phyloP scores from a whole-genome alignment of 92 coral and sea anemone species.

The Zoanthus sociatus region DNA sequence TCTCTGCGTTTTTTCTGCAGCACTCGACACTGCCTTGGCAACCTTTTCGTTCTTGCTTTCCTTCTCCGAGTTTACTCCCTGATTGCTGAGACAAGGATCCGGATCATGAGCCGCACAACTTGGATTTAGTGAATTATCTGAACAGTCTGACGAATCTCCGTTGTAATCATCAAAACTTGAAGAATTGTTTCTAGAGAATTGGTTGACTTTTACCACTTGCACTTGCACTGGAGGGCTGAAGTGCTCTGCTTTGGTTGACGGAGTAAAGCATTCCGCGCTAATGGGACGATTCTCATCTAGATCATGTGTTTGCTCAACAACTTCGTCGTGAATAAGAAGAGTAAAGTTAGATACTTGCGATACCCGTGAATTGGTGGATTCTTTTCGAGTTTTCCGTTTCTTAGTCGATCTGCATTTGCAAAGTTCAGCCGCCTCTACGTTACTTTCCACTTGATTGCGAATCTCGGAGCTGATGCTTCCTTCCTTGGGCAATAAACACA shows the following conservation, averaged over 20 bases:
- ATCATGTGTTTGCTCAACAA: conserved; percentile 41
- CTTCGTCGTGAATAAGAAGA: conserved; percentile 67
- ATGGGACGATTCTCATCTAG: conserved; percentile 54
- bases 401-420: background rate
- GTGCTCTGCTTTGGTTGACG: conserved; percentile 37
- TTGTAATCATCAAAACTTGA: background rate
- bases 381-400: background rate
- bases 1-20: background rate
- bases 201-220: background rate
- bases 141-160: conserved; percentile 24
- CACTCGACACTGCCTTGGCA: background rate
- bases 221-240: conserved; percentile 57
- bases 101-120: background rate
- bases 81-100: background rate
- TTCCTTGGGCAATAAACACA: conserved; percentile 61
- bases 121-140: background rate
- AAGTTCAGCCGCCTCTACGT: background rate
- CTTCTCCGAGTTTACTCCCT: background rate
- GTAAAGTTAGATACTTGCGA: conserved; percentile 42
- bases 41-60: too few species aligned
- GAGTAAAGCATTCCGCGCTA: conserved; percentile 71
- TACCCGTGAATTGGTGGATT: background rate
- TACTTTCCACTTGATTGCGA: background rate
- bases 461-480: background rate
- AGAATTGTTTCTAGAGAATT: background rate